Conservation (phyloP, 2,888 invertebrate species). For the Drepana falcataria region DNA sequence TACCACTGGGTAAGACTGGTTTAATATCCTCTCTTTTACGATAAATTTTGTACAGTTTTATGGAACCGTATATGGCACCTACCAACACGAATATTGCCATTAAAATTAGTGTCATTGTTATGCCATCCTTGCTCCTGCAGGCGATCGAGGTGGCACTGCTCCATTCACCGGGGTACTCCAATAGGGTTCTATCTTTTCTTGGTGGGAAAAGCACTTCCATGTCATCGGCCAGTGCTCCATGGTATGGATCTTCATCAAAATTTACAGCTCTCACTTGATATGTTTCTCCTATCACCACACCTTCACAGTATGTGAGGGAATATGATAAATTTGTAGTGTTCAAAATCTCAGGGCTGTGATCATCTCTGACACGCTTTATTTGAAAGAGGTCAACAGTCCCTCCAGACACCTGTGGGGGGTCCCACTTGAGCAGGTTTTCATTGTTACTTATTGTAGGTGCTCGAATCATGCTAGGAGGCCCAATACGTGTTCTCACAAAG, state of each 20-base stretch:
- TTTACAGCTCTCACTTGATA: constrained; percentile 67
- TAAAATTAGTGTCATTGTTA: constrained; percentile 51
- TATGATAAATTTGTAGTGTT: constrained; percentile 45
- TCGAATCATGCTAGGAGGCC: constrained; percentile 70
- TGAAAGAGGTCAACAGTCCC: constrained; percentile 80
- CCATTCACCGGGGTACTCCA: constrained; percentile 57
- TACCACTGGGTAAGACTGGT: constrained; percentile 82
- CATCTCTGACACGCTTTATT: constrained; percentile 63
- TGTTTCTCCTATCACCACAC: constrained; percentile 44
- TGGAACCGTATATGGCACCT: constrained; percentile 49
- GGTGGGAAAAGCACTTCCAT: constrained; percentile 35
- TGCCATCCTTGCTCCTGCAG: constrained; percentile 49
- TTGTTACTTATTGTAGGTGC: constrained; percentile 43
- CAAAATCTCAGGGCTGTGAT: constrained; percentile 31
- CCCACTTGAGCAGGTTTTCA: constrained; percentile 67
- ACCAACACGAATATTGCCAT: constrained; percentile 47
- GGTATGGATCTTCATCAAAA: constrained; percentile 48
- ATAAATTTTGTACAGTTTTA: constrained; percentile 79
- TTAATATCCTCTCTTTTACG: constrained; percentile 83
- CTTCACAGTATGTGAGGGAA: constrained; percentile 48
- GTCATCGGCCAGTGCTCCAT: constrained; percentile 45
- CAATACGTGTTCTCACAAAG: constrained; percentile 79
- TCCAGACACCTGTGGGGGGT: constrained; percentile 63
- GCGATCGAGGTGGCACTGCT: constrained; percentile 50
- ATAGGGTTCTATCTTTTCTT: constrained; percentile 16